These are phyloP conservation scores for Lamproptera curius DNA, from an alignment of 2,888 invertebrate genomes.

Conservation along the genomic window DNA sequence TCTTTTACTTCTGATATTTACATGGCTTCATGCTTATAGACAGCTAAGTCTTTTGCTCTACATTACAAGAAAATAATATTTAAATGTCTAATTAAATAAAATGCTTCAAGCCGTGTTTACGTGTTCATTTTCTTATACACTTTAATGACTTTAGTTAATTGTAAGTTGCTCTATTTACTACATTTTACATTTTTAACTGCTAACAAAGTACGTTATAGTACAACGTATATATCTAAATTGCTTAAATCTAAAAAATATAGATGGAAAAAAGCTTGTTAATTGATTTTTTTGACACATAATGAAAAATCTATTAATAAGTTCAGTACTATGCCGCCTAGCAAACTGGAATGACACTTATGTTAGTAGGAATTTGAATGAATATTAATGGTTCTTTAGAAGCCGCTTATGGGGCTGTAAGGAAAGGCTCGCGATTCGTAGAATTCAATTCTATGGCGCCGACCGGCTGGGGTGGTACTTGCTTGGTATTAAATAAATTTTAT, in stretches of 20 bases:
- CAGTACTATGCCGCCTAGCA: conserved; percentile 2
- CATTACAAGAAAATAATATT: conserved; percentile 22
- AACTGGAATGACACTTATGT: conserved; percentile 18
- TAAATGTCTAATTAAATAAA: neutral
- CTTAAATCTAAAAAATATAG: neutral
- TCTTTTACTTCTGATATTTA: conserved; percentile 58
- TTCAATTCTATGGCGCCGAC: conserved; percentile 61
- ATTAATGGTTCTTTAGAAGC: conserved; percentile 59
- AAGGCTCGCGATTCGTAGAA: conserved; percentile 61
- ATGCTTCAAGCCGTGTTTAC: neutral
- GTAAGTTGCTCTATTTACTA: too few relatives aligned
- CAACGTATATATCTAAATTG: neutral
- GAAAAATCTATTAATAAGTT: conserved; percentile 5
- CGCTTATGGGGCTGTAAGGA: conserved; percentile 56
- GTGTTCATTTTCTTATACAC: too few relatives aligned
- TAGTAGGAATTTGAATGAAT: conserved; percentile 40
- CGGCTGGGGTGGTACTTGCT: conserved; percentile 48
- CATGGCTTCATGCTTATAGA: conserved; percentile 41
- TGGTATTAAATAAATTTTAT: conserved; percentile 58
- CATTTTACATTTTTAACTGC: too few relatives aligned
- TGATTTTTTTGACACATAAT: neutral
- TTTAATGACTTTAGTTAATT: too few relatives aligned
- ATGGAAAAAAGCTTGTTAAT: neutral
- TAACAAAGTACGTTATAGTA: too few relatives aligned
- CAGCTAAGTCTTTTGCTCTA: conserved; percentile 29